Base-by-base conservation (phyloP, 1,140 invertebrate species). In the Leptonema lineaticorne region DNA sequence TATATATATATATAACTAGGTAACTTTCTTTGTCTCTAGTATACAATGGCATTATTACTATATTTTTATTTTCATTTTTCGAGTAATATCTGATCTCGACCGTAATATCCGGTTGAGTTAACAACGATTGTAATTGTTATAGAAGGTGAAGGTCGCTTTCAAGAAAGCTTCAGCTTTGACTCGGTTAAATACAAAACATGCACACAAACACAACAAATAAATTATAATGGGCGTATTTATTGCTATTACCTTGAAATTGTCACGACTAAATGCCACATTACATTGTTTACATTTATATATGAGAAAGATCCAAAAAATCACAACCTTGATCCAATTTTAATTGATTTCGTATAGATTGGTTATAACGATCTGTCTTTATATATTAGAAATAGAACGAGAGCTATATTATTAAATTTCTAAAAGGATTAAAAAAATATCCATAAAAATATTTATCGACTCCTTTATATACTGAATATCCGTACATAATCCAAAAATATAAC, bases 111-210 rank as follows among this genome's bases (percentile, higher is more conserved):
- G 59, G 59, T 45, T 37, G n/a, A 9, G n/a, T 14, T 41, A 41
- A 60, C 46, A 53, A 24, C 22, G 29, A 41, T 62, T 62, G 30
- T 62, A 45, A 37, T 62, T 45, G 33, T 24, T 37, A n/a, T 16
- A 29, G 37, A 64, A 64, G 62, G 46, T 64, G 45, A 64, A 53
- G 62, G 62, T 30, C 62, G 45, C 62, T 64, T 64, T 64, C 62
- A 29, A 29, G 46, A 64, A 64, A 50, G 24, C 16, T 53, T 41
- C 37, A 41, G 16, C 37, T 14, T 41, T 41, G 16, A 16, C 16
- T 16, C 37, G 9, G 9, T 16, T 14, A 41, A 14, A 9, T 14
- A 41, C 2, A 11, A 16, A 41, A 9, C 37, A 41, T 33, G 30
- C 30, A 33, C 2, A 16, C 37, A 16, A 16, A 41, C 37, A 41